These are phyloP conservation scores for Esox niger DNA, from an alignment of 2,113 vertebrate genomes.

Conservation along the genomic window DNA sequence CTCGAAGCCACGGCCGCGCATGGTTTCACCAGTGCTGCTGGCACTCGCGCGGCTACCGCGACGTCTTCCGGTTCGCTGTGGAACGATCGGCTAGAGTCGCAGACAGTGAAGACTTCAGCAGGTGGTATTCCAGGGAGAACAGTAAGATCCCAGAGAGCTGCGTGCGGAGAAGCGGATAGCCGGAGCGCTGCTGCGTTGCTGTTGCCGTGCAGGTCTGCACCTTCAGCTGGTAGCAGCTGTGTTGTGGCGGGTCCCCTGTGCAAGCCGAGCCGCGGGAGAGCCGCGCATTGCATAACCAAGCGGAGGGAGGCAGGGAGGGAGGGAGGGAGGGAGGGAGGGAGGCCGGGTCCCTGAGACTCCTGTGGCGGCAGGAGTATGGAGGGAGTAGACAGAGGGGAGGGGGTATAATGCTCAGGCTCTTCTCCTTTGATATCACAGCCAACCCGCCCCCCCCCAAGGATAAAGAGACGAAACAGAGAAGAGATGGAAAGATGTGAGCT, in stretches of 20 bases:
- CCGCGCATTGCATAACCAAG: slow-evolving; percentile 75
- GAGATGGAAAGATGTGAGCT: background rate
- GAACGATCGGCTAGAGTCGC: slow-evolving; percentile 14
- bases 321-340: slow-evolving; percentile 31
- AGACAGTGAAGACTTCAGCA: slow-evolving; percentile 16
- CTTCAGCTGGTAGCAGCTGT: slow-evolving; percentile 25
- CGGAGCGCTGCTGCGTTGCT: slow-evolving; percentile 37
- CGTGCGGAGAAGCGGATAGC: slow-evolving; percentile 40
- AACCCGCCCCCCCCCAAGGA: slow-evolving; percentile 17
- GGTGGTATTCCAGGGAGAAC: slow-evolving; percentile 42
- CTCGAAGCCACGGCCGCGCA: slow-evolving; percentile 13
- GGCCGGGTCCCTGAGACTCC: slow-evolving; percentile 45
- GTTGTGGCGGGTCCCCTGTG: slow-evolving; percentile 56
- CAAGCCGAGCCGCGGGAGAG: slow-evolving; percentile 54
- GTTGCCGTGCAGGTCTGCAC: slow-evolving; percentile 21
- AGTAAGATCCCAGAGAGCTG: slow-evolving; percentile 50
- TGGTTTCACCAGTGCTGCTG: slow-evolving; percentile 5
- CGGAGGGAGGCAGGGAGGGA: slow-evolving; percentile 45
- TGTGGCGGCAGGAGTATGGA: slow-evolving; percentile 28
- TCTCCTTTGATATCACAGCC: slow-evolving; percentile 51
- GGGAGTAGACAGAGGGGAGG: slow-evolving; percentile 12
- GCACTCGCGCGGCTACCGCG: background rate
- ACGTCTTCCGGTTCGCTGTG: slow-evolving; percentile 10
- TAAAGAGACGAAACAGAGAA: slow-evolving; percentile 8
- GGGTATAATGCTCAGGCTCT: slow-evolving; percentile 43